Conservation (phyloP, 2,888 invertebrate species). For the Hedychridium roseum region DNA sequence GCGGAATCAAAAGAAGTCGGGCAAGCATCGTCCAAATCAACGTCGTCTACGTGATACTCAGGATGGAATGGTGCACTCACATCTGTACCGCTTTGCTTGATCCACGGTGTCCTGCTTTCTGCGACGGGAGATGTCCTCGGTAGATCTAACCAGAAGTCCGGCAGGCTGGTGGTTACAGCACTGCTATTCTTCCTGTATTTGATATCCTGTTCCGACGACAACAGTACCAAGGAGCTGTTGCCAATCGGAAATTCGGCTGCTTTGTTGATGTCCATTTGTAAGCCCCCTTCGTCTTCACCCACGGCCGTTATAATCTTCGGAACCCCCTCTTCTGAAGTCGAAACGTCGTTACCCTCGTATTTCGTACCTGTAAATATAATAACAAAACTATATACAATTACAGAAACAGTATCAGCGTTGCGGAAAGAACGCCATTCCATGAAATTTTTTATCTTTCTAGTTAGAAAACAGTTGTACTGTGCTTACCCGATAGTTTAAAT, state of each 20-base stretch:
- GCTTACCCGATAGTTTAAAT: slow-evolving; percentile 52
- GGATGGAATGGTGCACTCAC: slow-evolving; percentile 15
- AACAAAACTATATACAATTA: slow-evolving; percentile 1
- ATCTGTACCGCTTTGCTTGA: slow-evolving; percentile 22
- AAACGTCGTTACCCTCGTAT: slow-evolving; percentile 52
- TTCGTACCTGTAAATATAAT: slow-evolving; percentile 43
- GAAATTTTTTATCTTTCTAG: slow-evolving; percentile 1
- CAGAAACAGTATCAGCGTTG: neutral
- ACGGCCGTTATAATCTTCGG: slow-evolving; percentile 33
- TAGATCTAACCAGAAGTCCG: slow-evolving; percentile 28
- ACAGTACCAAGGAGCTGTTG: slow-evolving; percentile 17
- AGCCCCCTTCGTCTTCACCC: slow-evolving; percentile 25
- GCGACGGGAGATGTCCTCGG: no score
- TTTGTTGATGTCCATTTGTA: slow-evolving; percentile 27
- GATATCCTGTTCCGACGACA: slow-evolving; percentile 16
- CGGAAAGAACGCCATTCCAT: neutral
- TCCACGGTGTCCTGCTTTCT: slow-evolving; percentile 15
- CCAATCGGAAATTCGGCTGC: slow-evolving; percentile 19
- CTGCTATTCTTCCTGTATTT: slow-evolving; percentile 29
- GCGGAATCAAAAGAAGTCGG: slow-evolving; percentile 25
- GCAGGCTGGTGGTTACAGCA: slow-evolving; percentile 29
- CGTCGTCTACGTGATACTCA: slow-evolving; percentile 8
- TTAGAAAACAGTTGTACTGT: neutral
- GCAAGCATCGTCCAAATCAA: slow-evolving; percentile 27
- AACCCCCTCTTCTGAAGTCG: slow-evolving; percentile 44